Evolutionary conservation across 1,140 invertebrate species (phyloP).

Genomic region (Sycobia sp.): DNA sequence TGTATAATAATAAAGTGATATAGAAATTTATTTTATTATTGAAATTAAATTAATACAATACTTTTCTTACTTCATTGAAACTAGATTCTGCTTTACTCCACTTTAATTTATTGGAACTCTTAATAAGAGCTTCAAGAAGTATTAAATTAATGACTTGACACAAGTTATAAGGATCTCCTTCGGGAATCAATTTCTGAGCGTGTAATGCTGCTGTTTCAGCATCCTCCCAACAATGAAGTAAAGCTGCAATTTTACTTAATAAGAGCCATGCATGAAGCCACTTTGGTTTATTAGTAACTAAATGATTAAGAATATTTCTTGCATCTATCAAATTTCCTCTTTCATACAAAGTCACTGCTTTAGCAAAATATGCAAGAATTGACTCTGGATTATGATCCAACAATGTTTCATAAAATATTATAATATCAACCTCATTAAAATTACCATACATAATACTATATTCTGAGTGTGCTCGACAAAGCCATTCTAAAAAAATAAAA

Average conservation of each 20-base stretch:
- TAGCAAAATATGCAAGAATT: constrained; percentile 66
- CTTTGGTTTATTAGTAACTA: constrained; percentile 45
- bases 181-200: constrained; percentile 48
- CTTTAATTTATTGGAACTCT: constrained; percentile 59
- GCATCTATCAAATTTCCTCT: constrained; percentile 63
- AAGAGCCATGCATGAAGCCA: constrained; percentile 59
- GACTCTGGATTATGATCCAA: constrained; percentile 63
- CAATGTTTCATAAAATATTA: constrained; percentile 58
- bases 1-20: no score
- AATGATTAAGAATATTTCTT: constrained; percentile 59
- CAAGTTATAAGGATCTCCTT: constrained; percentile 40
- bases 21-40: not conserved
- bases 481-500: constrained; percentile 60
- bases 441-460: constrained; percentile 51
- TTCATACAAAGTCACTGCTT: constrained; percentile 64
- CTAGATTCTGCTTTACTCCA: constrained; percentile 58
- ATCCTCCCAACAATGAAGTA: constrained; percentile 66
- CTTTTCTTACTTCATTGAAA: constrained; percentile 50
- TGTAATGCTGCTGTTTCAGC: constrained; percentile 62
- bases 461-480: constrained; percentile 67
- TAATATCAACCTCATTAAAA: constrained; percentile 57
- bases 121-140: constrained; percentile 52
- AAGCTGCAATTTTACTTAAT: constrained; percentile 61
- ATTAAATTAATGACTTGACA: constrained; percentile 44
- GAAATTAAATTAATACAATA: constrained; percentile 8